phyloP scores from a whole-genome alignment of 1,140 invertebrate species.

The Drosophila saltans region DNA sequence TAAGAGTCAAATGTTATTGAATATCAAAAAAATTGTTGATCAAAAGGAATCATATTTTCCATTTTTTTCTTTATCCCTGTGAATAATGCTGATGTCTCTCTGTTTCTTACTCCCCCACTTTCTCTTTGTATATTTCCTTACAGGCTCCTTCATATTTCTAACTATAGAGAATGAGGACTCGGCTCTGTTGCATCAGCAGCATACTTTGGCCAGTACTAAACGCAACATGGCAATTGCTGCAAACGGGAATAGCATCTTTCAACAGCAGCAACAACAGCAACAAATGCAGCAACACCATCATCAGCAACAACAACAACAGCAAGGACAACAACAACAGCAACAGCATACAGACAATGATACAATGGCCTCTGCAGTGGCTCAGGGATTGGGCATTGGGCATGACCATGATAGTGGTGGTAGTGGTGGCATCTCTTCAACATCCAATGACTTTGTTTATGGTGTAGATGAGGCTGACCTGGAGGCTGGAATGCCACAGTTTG shows the following conservation, averaged over 20 bases:
- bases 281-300: constrained; percentile 38
- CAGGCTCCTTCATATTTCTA: constrained; percentile 95
- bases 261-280: constrained; percentile 54
- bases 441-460: constrained; percentile 74
- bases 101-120: background rate
- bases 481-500: constrained; percentile 72
- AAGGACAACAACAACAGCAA: constrained; percentile 43
- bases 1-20: too few species aligned
- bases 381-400: constrained; percentile 44
- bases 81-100: constrained; percentile 4
- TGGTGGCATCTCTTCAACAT: constrained; percentile 39
- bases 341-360: constrained; percentile 61
- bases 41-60: too few species aligned
- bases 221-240: constrained; percentile 78
- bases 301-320: constrained; percentile 62
- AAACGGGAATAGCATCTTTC: constrained; percentile 56
- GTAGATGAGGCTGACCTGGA: constrained; percentile 69
- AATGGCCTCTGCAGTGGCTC: constrained; percentile 56
- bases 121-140: constrained; percentile 31
- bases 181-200: constrained; percentile 87
- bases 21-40: too few species aligned
- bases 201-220: constrained; percentile 86
- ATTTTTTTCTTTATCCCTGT: too few species aligned
- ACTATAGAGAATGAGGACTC: constrained; percentile 92
- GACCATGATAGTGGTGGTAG: constrained; percentile 36